phyloP scores from a whole-genome alignment of 1,140 invertebrate species.

The Mizuhopecten yessoensis region DNA sequence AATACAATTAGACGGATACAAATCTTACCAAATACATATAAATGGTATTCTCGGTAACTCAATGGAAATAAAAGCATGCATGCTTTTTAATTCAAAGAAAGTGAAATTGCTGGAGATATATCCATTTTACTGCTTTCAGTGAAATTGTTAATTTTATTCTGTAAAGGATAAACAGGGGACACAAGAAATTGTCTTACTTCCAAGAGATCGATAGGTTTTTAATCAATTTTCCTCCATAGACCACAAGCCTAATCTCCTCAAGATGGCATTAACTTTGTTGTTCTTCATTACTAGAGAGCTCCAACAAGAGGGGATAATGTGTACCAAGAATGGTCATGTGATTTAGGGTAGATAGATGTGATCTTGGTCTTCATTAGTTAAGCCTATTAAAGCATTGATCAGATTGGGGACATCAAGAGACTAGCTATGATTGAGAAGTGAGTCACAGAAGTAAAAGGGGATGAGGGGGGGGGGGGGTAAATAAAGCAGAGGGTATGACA shows the following conservation, averaged over 20 bases:
- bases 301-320: slow-evolving; percentile 37
- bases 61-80: background rate
- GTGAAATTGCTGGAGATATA: slow-evolving; percentile 5
- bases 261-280: slow-evolving; percentile 38
- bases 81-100: slow-evolving; percentile 40
- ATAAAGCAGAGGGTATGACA: no score
- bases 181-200: background rate
- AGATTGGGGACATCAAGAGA: slow-evolving; percentile 11
- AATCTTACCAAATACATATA: slow-evolving; percentile 36
- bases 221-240: slow-evolving; percentile 35
- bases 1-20: slow-evolving; percentile 5
- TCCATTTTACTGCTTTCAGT: background rate
- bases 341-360: slow-evolving; percentile 24
- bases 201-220: slow-evolving; percentile 5
- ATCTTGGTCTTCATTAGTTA: slow-evolving; percentile 34
- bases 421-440: background rate
- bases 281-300: slow-evolving; percentile 38
- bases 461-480: background rate
- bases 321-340: slow-evolving; percentile 32
- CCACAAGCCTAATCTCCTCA: slow-evolving; percentile 37
- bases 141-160: slow-evolving; percentile 22
- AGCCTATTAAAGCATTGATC: slow-evolving; percentile 30
- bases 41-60: slow-evolving; percentile 1
- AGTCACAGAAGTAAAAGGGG: background rate
- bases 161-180: background rate